Evolutionary conservation across 2,888 invertebrate genomes (phyloP), one percentile per base, ranked within the genome.

Genomic region (Zeuzera pyrina): DNA sequence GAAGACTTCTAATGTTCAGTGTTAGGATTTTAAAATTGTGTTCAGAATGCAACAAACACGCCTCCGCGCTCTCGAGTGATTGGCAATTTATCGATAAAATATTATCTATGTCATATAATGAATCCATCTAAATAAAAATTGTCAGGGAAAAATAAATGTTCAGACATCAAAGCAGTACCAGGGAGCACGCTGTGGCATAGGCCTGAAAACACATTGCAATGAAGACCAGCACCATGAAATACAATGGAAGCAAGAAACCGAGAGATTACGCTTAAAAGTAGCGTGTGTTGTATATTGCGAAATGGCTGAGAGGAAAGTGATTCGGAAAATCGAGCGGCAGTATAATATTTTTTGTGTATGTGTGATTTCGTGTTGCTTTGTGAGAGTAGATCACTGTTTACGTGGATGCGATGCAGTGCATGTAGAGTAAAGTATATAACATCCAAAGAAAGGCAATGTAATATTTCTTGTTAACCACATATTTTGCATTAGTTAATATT

Each of bases 311-410:
- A 15, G 35, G 38, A 47, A 0, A 47, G 34, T 2, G 47, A 43
- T 23, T 39, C 43, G 1, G 49, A n/a, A 2, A 51, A 5, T 4
- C 43, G 30, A 14, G 44, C 45, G n/a, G n/a, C n/a, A n/a, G n/a
- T n/a, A n/a, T n/a, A n/a, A n/a, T n/a, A n/a, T n/a, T n/a, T n/a
- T n/a, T n/a, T n/a, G n/a, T n/a, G n/a, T n/a, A n/a, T n/a, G n/a
- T n/a, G n/a, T n/a, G n/a, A n/a, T n/a, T n/a, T n/a, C n/a, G n/a
- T n/a, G n/a, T n/a, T n/a, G n/a, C n/a, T n/a, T n/a, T n/a, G n/a
- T n/a, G n/a, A n/a, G n/a, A n/a, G n/a, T n/a, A n/a, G n/a, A n/a
- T n/a, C n/a, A n/a, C n/a, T n/a, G n/a, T n/a, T n/a, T n/a, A n/a
- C n/a, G n/a, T n/a, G n/a, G n/a, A n/a, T n/a, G n/a, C n/a, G n/a